A percentile compares a stretch with the other conserved stretches of the same genome.
phyloP scores from a whole-genome alignment of 2,113 vertebrate species.

The Rhinopomastus cyanomelas region DNA sequence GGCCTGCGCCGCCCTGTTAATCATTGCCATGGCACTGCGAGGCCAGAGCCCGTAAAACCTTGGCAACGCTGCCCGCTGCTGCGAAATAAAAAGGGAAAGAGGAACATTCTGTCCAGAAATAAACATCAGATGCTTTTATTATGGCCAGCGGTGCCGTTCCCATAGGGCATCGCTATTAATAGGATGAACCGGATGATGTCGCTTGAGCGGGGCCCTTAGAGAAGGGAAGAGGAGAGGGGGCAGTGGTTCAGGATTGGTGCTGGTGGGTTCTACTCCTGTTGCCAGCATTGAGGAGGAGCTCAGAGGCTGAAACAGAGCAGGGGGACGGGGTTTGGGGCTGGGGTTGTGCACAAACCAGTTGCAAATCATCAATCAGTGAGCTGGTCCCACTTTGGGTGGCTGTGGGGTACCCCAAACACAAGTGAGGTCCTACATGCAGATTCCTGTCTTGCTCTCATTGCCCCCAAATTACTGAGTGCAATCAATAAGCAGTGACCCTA shows the following conservation, averaged over 20 bases:
- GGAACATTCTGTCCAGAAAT: slow-evolving; percentile 58
- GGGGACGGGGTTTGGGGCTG: background rate
- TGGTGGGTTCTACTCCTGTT: background rate
- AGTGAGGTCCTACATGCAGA: too few relatives aligned
- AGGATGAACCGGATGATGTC: background rate
- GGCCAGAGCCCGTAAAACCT: slow-evolving; percentile 34
- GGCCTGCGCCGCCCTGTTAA: background rate
- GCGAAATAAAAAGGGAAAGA: background rate
- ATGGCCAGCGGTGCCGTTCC: background rate
- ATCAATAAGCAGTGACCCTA: background rate
- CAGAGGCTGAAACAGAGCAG: rapidly evolving
- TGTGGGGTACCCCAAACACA: rapidly evolving
- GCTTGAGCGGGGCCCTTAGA: background rate
- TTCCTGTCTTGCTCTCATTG: background rate
- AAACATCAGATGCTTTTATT: slow-evolving; percentile 13
- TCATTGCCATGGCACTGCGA: background rate
- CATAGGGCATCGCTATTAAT: slow-evolving; percentile 22
- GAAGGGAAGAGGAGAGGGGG: background rate
- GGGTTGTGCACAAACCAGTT: background rate
- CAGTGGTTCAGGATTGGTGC: background rate
- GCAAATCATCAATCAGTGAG: rapidly evolving
- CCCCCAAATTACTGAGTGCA: background rate
- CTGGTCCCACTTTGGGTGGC: rapidly evolving
- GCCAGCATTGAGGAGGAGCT: rapidly evolving
- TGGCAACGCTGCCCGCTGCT: slow-evolving; percentile 24